Conservation (phyloP, 2,113 vertebrate genomes). For the Lepidiolamprologus cunningtoni region DNA sequence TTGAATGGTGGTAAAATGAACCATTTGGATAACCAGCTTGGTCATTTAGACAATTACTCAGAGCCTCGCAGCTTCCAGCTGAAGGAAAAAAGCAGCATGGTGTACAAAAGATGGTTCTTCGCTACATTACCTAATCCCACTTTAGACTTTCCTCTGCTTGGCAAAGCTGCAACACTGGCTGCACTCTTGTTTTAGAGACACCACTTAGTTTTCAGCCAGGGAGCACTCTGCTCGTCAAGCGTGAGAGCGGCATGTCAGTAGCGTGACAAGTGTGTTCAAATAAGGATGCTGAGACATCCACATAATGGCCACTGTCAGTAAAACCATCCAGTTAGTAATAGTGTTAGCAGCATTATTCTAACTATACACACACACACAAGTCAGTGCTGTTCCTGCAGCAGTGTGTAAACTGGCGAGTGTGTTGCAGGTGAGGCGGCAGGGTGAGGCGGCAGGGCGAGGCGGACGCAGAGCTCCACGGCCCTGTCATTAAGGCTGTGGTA, state of each 20-base stretch:
- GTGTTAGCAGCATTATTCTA: constrained; percentile 59
- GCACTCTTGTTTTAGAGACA: constrained; percentile 2
- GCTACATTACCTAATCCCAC: neutral
- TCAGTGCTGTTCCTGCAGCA: constrained; percentile 21
- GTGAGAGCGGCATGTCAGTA: constrained; percentile 55
- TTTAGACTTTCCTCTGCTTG: constrained; percentile 3
- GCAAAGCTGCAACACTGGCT: neutral
- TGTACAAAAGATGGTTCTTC: neutral
- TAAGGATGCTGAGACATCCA: constrained; percentile 56
- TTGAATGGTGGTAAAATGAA: neutral
- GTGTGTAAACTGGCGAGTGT: constrained; percentile 51
- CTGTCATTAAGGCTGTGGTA: constrained; percentile 65
- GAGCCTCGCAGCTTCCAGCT: neutral
- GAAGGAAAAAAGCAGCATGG: neutral
- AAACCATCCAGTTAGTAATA: constrained; percentile 65
- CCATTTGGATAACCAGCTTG: neutral
- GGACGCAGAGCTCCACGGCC: constrained; percentile 38
- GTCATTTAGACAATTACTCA: neutral
- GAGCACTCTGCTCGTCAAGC: constrained; percentile 21
- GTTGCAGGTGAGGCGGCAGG: constrained; percentile 67
- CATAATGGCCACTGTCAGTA: constrained; percentile 62
- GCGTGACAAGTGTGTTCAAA: constrained; percentile 62
- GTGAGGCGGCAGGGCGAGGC: constrained; percentile 66
- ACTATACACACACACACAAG: constrained; percentile 32
- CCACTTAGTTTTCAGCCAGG: constrained; percentile 5